phyloP scores from a whole-genome alignment of 2,888 invertebrate species.

The Deilephila elpenor region DNA sequence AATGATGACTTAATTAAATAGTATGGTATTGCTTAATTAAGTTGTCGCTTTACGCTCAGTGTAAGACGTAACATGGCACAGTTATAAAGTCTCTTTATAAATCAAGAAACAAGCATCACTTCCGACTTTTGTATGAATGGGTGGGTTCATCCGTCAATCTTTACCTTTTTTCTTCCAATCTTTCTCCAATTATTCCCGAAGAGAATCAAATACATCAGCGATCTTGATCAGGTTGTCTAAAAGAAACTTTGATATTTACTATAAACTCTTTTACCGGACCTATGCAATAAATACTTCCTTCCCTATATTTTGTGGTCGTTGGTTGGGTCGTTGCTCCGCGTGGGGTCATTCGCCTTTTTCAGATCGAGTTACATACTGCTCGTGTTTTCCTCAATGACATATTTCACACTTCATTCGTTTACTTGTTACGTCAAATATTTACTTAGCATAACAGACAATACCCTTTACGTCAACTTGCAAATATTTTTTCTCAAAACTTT shows the following conservation, averaged over 20 bases:
- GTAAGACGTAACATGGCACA: neutral
- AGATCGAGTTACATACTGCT: slow-evolving; percentile 4
- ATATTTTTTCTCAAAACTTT: neutral
- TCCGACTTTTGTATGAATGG: no score
- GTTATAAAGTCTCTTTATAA: no score
- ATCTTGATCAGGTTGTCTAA: neutral
- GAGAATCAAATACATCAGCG: neutral
- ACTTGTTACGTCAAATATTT: neutral
- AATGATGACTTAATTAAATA: slow-evolving; percentile 1
- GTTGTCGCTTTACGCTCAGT: neutral
- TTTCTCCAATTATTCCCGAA: neutral
- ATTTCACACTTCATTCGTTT: slow-evolving; percentile 7
- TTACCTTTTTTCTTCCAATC: neutral
- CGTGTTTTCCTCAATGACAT: slow-evolving; percentile 1
- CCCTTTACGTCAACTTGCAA: neutral
- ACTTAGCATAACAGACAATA: neutral
- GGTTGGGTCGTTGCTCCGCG: neutral
- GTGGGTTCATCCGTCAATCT: no score
- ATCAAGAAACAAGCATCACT: no score
- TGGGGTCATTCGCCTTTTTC: slow-evolving; percentile 3
- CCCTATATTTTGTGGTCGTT: neutral
- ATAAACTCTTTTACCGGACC: neutral
- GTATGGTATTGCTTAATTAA: neutral
- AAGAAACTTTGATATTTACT: neutral
- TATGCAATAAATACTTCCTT: neutral